phyloP scores from a whole-genome alignment of 2,113 vertebrate genomes.

The Oryctolagus cuniculus region DNA sequence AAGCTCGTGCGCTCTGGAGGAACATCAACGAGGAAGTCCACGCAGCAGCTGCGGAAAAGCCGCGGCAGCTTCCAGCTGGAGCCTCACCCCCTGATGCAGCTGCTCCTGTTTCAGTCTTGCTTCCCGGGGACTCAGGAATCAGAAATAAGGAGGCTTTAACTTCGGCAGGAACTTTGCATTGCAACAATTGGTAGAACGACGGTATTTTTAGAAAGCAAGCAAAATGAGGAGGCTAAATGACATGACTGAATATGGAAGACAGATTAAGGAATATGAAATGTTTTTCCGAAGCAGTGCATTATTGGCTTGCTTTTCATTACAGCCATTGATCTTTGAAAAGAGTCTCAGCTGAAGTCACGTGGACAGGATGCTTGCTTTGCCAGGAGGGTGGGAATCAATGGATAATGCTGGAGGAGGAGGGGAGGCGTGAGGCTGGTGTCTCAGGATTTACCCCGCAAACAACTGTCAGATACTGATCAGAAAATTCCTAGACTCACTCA shows the following conservation, averaged over 20 bases:
- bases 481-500: background rate
- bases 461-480: background rate
- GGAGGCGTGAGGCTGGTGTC: background rate
- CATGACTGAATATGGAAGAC: constrained; percentile 13
- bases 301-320: background rate
- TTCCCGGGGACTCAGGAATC: background rate
- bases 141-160: background rate
- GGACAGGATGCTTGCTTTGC: background rate
- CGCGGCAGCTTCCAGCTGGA: background rate
- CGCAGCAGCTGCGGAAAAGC: background rate
- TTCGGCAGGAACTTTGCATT: background rate
- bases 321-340: background rate
- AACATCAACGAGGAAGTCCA: background rate
- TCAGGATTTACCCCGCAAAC: background rate
- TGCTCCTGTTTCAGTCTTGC: background rate
- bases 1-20: background rate
- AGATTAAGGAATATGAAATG: background rate
- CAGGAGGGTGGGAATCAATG: fast-evolving
- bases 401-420: background rate
- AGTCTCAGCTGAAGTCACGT: background rate
- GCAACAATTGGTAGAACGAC: background rate
- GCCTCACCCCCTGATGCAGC: background rate
- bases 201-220: constrained; percentile 47
- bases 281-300: background rate
- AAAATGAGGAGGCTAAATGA: constrained; percentile 26